Conservation (phyloP, 2,888 invertebrate species). For the Micropterix aruncella region DNA sequence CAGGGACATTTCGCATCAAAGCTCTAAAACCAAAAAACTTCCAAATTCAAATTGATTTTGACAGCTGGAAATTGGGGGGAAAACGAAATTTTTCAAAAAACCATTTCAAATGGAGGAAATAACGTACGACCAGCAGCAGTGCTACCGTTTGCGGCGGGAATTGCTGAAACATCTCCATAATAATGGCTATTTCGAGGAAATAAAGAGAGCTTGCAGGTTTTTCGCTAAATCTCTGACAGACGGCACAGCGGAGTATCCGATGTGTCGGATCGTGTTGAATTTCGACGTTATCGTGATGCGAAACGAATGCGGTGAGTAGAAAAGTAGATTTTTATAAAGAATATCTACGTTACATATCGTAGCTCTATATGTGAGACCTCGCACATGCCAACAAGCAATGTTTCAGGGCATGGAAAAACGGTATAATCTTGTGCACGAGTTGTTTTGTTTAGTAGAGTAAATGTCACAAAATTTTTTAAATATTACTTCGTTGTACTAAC, state of each 20-base stretch:
- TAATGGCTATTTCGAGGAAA: neutral
- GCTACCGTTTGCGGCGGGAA: neutral
- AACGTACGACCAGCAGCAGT: neutral
- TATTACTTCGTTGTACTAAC: no score
- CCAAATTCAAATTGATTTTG: constrained; percentile 6
- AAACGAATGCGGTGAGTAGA: neutral
- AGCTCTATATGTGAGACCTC: no score
- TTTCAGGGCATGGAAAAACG: no score
- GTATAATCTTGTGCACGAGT: no score
- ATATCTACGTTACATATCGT: no score
- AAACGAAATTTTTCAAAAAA: no score
- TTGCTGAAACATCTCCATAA: neutral
- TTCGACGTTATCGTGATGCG: neutral
- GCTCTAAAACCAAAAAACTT: no score
- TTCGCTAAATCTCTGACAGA: neutral
- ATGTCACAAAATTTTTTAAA: no score
- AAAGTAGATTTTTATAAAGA: no score
- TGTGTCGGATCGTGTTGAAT: neutral
- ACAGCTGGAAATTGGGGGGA: constrained; percentile 1
- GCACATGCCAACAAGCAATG: no score
- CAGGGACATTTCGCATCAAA: no score
- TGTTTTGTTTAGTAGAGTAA: no score
- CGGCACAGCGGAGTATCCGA: neutral
- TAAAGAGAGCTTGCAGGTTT: neutral
- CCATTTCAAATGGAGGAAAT: neutral